Conservation (phyloP, 2,888 invertebrate genomes). For the Agrotis ipsilon region DNA sequence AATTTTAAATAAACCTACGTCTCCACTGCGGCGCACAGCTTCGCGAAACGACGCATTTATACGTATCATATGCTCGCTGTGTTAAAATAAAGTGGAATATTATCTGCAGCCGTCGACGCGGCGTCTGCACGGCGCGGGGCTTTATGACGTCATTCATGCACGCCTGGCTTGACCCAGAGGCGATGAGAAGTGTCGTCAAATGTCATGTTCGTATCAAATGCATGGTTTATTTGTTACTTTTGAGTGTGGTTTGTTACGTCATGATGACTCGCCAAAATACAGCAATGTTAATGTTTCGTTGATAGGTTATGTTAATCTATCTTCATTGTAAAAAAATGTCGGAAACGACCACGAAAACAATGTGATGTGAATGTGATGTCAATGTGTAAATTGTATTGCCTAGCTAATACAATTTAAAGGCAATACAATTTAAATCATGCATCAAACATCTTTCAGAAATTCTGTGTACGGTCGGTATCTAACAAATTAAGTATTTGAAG, state of each 20-base stretch:
- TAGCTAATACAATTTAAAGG: no score
- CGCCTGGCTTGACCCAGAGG: conserved; percentile 45
- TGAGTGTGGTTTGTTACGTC: neutral
- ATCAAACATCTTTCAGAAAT: no score
- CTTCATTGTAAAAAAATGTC: no score
- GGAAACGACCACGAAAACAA: no score
- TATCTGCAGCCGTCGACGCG: conserved; percentile 48
- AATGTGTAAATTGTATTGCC: no score
- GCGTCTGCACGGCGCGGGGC: conserved; percentile 25
- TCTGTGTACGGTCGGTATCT: no score
- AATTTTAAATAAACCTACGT: conserved; percentile 23
- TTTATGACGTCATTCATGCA: conserved; percentile 52
- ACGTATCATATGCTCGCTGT: conserved; percentile 22
- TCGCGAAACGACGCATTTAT: conserved; percentile 44
- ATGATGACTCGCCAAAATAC: neutral
- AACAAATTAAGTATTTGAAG: no score
- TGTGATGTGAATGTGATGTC: no score
- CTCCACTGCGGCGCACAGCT: conserved; percentile 19
- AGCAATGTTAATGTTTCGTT: no score
- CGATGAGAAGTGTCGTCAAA: neutral
- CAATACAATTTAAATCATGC: no score
- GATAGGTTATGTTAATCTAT: no score
- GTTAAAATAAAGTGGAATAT: conserved; percentile 56
- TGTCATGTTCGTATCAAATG: conserved; percentile 7
- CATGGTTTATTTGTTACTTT: conserved; percentile 19